Evolutionary conservation across 2,797 vertebrate species (phyloP).

Genomic region (Eleutherodactylus coqui): DNA sequence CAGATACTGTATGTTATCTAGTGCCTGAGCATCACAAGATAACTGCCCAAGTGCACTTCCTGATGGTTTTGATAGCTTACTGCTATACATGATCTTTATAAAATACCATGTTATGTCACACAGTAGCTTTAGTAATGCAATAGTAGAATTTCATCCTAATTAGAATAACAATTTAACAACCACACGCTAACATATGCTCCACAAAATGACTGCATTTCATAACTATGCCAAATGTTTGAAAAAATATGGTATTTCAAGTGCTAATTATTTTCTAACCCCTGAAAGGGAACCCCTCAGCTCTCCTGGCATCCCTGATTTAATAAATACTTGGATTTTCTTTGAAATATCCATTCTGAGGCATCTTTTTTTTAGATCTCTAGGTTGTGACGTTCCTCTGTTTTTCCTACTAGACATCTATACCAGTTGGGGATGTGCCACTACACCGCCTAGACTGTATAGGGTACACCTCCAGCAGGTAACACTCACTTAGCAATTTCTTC

Average conservation of each 20-base stretch:
- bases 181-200: background rate
- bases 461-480: too few species aligned
- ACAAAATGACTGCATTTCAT: background rate
- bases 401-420: too few species aligned
- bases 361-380: too few species aligned
- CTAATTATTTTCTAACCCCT: background rate
- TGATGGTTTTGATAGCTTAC: slow-evolving; percentile 19
- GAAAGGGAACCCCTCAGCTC: too few species aligned
- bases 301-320: too few species aligned
- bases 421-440: too few species aligned
- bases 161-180: too few species aligned
- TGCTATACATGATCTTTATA: background rate
- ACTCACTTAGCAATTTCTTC: too few species aligned
- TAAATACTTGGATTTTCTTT: too few species aligned
- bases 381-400: too few species aligned
- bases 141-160: background rate
- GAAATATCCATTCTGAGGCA: too few species aligned
- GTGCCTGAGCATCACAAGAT: slow-evolving; percentile 50
- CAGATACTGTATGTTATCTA: slow-evolving; percentile 48
- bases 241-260: background rate
- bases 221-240: background rate
- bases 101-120: background rate
- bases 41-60: slow-evolving; percentile 49
- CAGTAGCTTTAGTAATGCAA: background rate
- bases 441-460: too few species aligned